These are phyloP conservation scores for Periophthalmodon schlosseri DNA, from an alignment of 2,113 vertebrate genomes.

Conservation along the genomic window DNA sequence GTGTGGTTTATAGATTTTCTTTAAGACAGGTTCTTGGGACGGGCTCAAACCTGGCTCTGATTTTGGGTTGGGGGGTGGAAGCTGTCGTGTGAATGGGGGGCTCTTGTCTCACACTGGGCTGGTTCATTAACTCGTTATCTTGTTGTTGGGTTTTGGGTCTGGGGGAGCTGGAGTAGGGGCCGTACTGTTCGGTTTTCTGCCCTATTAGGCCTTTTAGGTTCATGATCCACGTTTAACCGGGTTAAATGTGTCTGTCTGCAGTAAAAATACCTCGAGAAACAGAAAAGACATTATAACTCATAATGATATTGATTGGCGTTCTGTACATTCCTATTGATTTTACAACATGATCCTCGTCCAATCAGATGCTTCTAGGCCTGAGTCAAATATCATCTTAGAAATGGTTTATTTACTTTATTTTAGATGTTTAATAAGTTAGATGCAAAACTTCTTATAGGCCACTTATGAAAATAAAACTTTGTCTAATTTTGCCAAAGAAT, in stretches of 20 bases:
- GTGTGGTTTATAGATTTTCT: constrained; percentile 61
- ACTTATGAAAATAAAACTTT: neutral
- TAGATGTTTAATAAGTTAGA: too few species aligned
- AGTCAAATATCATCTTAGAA: too few species aligned
- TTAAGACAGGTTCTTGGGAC: constrained; percentile 21
- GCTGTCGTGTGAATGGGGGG: constrained; percentile 65
- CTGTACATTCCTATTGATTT: neutral
- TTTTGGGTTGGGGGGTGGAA: constrained; percentile 27
- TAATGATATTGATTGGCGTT: neutral
- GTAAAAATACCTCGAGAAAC: neutral
- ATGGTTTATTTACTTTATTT: too few species aligned
- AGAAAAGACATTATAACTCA: neutral
- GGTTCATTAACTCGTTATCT: constrained; percentile 53
- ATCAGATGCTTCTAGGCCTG: too few species aligned
- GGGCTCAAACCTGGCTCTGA: constrained; percentile 33
- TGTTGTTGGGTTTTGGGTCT: too few species aligned
- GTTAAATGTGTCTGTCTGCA: constrained; percentile 6
- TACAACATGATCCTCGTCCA: too few species aligned
- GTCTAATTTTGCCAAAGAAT: neutral
- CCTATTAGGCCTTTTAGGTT: too few species aligned
- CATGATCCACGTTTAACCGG: neutral
- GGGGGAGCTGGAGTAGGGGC: too few species aligned
- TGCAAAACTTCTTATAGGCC: too few species aligned
- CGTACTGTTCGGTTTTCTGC: too few species aligned
- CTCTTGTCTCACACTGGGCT: constrained; percentile 66